Evolutionary conservation across 2,113 vertebrate species (phyloP), one percentile per base, ranked within the genome.

Genomic region (Nothocercus nigrocapillus): DNA sequence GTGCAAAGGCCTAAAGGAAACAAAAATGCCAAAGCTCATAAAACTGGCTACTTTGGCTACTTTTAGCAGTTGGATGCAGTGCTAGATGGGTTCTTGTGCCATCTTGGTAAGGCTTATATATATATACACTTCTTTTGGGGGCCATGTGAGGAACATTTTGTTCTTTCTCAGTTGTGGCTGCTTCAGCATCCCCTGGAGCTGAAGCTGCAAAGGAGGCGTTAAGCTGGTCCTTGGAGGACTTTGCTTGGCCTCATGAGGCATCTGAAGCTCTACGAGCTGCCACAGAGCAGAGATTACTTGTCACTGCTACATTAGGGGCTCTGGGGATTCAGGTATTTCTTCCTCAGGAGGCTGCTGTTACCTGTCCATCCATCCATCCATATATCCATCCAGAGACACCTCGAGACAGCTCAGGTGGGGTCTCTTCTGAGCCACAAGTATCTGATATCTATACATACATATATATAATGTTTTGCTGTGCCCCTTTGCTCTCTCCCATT

Each of bases 241-340:
- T 47, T 32, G 38, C 64, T 81, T 7, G 79, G 45, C 64, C 68
- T 47, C 34, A 83, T 38, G 77, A 95, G 89, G 85, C 85, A 93
- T 74, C 64, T 67, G 89, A 93, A 93, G 88, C 95, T 88, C 1
- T 38, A 45, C 40, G 91, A 95, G 82, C 82, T 69, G 89, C 67
- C 54, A 85, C 75, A 91, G 67, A 80, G 80, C 2, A 13, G 94
- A 91, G 94, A 93, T 95, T 97, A 95, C 87, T 94, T 58, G 67
- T 72, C 67, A 2, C 51, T 67, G 49, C 84, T 80, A 58, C 67
- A 20, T 94, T 94, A 91, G 75, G 36, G 87, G 72, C 79, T 77
- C 74, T 25, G 67, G 59, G 90, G 85, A 83, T 93, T 88, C 68
- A 54, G 40, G 5, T 0, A 1, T 92, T 88, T 62, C 92, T 67